Conservation (phyloP, 2,113 vertebrate species). For the Crotophaga sulcirostris region DNA sequence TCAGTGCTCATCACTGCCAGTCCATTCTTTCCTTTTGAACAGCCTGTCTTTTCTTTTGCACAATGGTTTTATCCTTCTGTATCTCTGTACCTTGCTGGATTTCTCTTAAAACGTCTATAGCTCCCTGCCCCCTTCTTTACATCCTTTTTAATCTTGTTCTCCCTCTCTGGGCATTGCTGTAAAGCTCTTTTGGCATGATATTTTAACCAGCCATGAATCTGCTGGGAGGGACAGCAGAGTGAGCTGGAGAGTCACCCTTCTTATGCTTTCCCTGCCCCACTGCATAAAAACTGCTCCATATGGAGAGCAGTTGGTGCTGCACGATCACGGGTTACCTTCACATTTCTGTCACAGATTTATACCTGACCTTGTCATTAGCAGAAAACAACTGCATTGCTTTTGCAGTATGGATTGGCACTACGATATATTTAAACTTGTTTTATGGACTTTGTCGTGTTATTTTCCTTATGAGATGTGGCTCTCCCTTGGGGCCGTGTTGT, state of each 20-base stretch:
- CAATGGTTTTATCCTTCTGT: neutral
- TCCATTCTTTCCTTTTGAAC: neutral
- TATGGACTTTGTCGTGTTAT: neutral
- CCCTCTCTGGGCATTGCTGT: neutral
- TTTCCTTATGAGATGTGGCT: neutral
- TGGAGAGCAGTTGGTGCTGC: neutral
- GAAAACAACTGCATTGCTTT: neutral
- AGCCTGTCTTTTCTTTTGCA: neutral
- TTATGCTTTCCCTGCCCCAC: neutral
- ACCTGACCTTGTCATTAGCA: neutral
- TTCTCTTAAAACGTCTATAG: neutral
- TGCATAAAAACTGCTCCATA: neutral
- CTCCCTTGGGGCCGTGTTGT: neutral
- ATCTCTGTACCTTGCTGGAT: neutral
- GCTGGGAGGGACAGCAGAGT: rapidly evolving
- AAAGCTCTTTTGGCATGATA: neutral
- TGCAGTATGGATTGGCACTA: neutral
- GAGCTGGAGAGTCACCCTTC: neutral
- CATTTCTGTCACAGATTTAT: neutral
- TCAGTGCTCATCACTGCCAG: neutral
- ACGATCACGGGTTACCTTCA: neutral
- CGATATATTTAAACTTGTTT: neutral
- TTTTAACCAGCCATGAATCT: neutral
- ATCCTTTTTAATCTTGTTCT: neutral
- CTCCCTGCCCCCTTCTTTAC: neutral